phyloP scores from a whole-genome alignment of 2,888 invertebrate species.

The Lycia hirtaria region DNA sequence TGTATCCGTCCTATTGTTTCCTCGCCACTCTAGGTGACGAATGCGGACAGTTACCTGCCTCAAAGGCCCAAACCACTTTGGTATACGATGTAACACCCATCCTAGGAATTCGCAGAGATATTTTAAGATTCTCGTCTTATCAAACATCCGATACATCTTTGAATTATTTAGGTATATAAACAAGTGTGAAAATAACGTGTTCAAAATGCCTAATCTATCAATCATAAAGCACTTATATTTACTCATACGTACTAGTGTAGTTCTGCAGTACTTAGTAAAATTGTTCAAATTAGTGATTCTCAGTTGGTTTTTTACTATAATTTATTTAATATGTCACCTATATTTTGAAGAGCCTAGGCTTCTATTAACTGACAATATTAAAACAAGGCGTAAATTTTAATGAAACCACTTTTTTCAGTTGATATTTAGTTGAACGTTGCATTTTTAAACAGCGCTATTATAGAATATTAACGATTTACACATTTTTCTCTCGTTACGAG shows the following conservation, averaged over 20 bases:
- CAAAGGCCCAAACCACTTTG: conserved; percentile 25
- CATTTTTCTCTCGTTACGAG: conserved; percentile 34
- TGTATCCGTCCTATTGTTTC: not conserved
- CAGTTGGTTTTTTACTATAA: too few relatives aligned
- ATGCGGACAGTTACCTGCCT: conserved; percentile 15
- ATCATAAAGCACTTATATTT: too few relatives aligned
- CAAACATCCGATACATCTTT: conserved; percentile 1
- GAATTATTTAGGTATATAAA: too few relatives aligned
- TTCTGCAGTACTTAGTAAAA: too few relatives aligned
- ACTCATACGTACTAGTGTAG: too few relatives aligned
- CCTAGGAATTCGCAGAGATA: conserved; percentile 13
- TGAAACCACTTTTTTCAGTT: not conserved
- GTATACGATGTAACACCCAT: not conserved
- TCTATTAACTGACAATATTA: too few relatives aligned
- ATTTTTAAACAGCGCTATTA: conserved; percentile 41
- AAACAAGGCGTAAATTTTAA: not conserved
- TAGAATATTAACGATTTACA: conserved; percentile 40
- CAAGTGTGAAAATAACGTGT: too few relatives aligned
- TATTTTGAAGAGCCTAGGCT: too few relatives aligned
- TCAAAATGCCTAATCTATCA: too few relatives aligned
- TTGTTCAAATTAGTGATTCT: too few relatives aligned
- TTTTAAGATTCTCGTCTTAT: conserved; percentile 6
- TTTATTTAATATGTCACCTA: too few relatives aligned
- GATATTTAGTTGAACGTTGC: conserved; percentile 4
- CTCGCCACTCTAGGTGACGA: conserved; percentile 18